Conservation (phyloP, 2,113 vertebrate species). For the Ondatra zibethicus region DNA sequence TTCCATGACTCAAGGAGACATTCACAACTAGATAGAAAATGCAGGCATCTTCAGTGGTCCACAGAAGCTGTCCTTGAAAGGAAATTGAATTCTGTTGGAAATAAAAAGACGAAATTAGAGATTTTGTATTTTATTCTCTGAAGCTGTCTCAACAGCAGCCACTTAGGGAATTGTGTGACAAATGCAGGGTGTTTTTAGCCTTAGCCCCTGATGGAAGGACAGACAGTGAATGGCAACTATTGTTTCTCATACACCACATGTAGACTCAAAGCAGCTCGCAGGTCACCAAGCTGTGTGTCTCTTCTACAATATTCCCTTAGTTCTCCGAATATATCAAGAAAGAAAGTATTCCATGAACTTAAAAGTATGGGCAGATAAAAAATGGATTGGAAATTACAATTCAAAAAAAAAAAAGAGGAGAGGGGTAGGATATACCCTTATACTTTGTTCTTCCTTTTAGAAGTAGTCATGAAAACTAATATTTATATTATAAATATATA, state of each 20-base stretch:
- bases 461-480: background rate
- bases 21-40: background rate
- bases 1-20: constrained; percentile 21
- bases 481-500: background rate
- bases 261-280: background rate
- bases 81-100: background rate
- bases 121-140: constrained; percentile 22
- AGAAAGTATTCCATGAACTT: background rate
- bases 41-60: background rate
- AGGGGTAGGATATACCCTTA: background rate
- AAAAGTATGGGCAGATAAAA: background rate
- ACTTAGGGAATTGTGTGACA: background rate
- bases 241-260: background rate
- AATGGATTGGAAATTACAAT: background rate
- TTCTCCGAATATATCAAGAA: background rate
- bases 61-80: background rate
- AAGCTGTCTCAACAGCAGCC: background rate
- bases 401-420: background rate
- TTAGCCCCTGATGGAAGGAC: background rate
- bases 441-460: background rate
- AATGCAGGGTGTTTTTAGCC: background rate
- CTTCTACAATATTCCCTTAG: background rate
- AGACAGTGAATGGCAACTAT: background rate
- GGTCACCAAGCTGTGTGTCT: background rate
- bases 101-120: background rate